Evolutionary conservation across 2,797 vertebrate species (phyloP), one percentile per base, ranked within the genome.

Genomic region (Phataginus tetradactyla): DNA sequence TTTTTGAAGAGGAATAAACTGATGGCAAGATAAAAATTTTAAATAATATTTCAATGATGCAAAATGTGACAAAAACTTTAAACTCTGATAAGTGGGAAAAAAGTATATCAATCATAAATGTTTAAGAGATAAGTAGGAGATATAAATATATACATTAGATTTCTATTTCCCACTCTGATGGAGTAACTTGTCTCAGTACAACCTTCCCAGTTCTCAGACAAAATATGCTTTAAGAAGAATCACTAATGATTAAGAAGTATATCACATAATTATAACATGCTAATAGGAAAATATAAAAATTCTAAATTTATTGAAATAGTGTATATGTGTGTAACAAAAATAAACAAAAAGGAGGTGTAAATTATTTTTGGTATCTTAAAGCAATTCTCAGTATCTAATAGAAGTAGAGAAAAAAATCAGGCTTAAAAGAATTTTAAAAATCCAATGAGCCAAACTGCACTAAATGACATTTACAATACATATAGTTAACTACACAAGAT

Each of bases 291-390:
- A 64, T 80, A 51, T 51, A 80, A 12, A 1, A 88, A 71, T 49
- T 88, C 18, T 63, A 37, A 55, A 66, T 78, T 91, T 94, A 86
- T 86, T 83, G 37, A 96, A 92, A 72, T 21, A 27, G 32, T 23
- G 13, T 66, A 1, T 86, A 23, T 84, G 1, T 45, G 1, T 59
- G 9, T 4, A 45, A 29, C 0, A 78, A 86, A 86, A 77, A n/a
- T 77, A 29, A 86, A 78, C 2, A 81, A 90, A 55, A 86, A 74
- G 17, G 12, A 37, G 32, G 8, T 12, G 29, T 37, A 79, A 42
- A 74, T 39, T 89, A 17, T n/a, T 5, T 86, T 69, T 61, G 83
- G n/a, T 61, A 27, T 55, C 53, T 68, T 59, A 15, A 93, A 87
- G 37, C 13, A 79, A 39, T 71, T n/a, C 15, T 72, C 37, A 87